A percentile compares a stretch with the other conserved stretches of the same genome.
Conservation (phyloP, 2,888 invertebrate species). For the Cepaea hortensis region DNA sequence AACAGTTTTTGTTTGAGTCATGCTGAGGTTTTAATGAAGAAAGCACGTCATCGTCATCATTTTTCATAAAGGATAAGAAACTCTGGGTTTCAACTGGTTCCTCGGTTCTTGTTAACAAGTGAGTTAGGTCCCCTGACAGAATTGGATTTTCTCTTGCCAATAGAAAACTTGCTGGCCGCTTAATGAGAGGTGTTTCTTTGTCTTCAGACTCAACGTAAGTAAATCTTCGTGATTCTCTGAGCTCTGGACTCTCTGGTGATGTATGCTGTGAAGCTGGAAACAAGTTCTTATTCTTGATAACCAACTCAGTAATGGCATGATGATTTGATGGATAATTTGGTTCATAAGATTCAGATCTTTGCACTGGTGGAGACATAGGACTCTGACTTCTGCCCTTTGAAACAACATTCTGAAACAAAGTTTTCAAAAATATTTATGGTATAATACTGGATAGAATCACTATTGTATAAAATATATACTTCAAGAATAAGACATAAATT, state of each 20-base stretch:
- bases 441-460: neutral
- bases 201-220: neutral
- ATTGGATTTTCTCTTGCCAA: conserved; percentile 63
- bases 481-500: neutral
- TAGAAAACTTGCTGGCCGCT: conserved; percentile 66
- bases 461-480: neutral
- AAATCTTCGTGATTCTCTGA: neutral
- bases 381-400: conserved; percentile 17
- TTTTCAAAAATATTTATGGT: neutral
- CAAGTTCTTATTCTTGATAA: neutral
- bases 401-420: conserved; percentile 17
- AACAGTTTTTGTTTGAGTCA: conserved; percentile 15
- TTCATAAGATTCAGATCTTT: neutral
- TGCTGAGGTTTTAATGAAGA: neutral
- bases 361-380: neutral
- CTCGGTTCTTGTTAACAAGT: conserved; percentile 28
- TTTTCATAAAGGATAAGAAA: neutral
- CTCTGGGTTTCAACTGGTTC: conserved; percentile 12
- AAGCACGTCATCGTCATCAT: neutral
- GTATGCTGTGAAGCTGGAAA: conserved; percentile 19
- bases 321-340: neutral
- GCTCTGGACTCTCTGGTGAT: neutral
- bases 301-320: neutral
- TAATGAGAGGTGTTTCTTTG: conserved; percentile 9
- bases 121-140: conserved; percentile 56